phyloP scores from a whole-genome alignment of 92 coral and sea anemone species.

The Epizoanthus ramosus region DNA sequence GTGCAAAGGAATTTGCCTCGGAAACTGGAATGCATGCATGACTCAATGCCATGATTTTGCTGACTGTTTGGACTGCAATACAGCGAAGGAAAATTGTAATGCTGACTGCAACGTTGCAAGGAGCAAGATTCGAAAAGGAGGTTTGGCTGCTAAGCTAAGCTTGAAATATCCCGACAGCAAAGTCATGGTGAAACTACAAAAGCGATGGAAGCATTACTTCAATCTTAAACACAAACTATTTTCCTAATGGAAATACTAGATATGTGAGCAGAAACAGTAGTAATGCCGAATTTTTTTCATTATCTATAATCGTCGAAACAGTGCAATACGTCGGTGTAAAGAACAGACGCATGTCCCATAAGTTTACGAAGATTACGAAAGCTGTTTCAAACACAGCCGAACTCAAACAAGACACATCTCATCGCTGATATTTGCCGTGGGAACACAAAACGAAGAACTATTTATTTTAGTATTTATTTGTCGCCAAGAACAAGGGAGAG shows the following conservation, averaged over 20 bases:
- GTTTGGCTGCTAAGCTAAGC: not conserved
- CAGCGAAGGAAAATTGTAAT: not conserved
- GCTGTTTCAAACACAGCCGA: too few relatives aligned
- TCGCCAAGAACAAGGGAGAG: too few relatives aligned
- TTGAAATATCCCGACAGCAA: not conserved
- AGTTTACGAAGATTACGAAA: too few relatives aligned
- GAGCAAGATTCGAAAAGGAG: not conserved
- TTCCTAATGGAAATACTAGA: not conserved
- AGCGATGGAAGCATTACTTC: slow-evolving; percentile 10
- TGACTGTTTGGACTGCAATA: slow-evolving; percentile 28
- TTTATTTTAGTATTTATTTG: too few relatives aligned
- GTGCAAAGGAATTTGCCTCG: slow-evolving; percentile 8
- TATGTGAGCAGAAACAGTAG: too few relatives aligned
- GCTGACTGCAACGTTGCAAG: not conserved
- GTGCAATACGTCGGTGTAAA: too few relatives aligned
- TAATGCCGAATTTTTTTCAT: too few relatives aligned
- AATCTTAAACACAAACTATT: slow-evolving; percentile 20
- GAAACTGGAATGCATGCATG: slow-evolving; percentile 22
- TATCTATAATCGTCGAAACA: too few relatives aligned
- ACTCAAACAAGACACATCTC: too few relatives aligned
- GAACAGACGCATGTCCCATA: too few relatives aligned
- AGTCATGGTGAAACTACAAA: slow-evolving; percentile 6
- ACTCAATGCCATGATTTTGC: not conserved
- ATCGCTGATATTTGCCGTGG: too few relatives aligned
- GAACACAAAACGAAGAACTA: too few relatives aligned